Evolutionary conservation across 2,888 invertebrate species (phyloP), one percentile per base, ranked within the genome.

Genomic region (Synanthedon vespiformis): DNA sequence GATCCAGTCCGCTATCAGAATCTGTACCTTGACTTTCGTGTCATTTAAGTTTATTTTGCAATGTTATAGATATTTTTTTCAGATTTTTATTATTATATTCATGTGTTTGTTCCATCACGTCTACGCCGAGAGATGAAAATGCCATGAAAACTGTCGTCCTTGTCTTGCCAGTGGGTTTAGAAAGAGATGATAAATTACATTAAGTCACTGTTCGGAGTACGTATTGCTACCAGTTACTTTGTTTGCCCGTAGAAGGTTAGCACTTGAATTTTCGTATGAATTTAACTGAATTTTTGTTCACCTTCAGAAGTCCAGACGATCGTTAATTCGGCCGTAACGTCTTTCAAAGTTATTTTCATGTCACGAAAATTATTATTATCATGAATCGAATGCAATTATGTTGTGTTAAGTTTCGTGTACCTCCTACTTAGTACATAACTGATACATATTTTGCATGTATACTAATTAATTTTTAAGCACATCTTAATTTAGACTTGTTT

Each of bases 91-190:
- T 78, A 80, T 81, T 79, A 82, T 83, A 82, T 83, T 85, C 84
- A 83, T 84, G 78, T 84, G 77, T 84, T 83, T 84, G 80, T 80
- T 80, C 74, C 74, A 81, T 81, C 80, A 81, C 80, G 81, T 82
- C 77, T 78, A 75, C 80, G 72, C 73, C 67, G 76, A 72, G 73
- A 77, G 77, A 83, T 84, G 84, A 84, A 84, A 85, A 83, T 77
- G 77, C 78, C 72, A 82, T 80, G 79, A 81, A 82, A 81, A 74
- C 67, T 69, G 44, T 67, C 62, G 72, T 81, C 82, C 70, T 71
- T 72, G 64, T 84, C 76, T 64, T 64, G 63, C 73, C 63, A 72
- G 72, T 64, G 62, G 63, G 62, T 68, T 73, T 63, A 67, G 68
- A 77, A 51, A 74, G 76, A 76, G 82, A 80, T 63, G 62, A 65